phyloP scores from a whole-genome alignment of 2,888 invertebrate species.

The Drosophila pegasa region DNA sequence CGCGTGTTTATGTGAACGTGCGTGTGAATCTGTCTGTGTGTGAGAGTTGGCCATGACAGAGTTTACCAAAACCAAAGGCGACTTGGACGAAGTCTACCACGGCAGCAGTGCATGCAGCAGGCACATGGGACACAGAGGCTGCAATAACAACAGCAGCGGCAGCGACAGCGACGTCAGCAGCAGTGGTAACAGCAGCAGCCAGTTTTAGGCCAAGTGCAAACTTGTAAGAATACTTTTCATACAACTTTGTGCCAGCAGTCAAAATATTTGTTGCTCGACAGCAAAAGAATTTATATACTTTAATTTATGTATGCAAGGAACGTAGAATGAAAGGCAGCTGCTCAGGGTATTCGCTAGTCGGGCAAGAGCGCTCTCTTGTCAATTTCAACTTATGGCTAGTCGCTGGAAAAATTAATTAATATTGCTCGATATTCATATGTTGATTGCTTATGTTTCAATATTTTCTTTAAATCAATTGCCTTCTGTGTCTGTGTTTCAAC shows the following conservation, averaged over 20 bases:
- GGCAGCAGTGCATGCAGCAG: neutral
- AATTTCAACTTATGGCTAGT: neutral
- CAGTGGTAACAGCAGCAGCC: neutral
- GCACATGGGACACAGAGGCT: neutral
- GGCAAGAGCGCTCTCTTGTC: neutral
- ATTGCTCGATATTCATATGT: neutral
- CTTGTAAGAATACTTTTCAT: too few species aligned
- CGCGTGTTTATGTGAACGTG: neutral
- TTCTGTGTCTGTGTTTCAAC: neutral
- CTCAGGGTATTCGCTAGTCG: neutral
- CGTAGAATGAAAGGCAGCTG: neutral
- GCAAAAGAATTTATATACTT: neutral
- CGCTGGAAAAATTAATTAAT: neutral
- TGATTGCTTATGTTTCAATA: conserved; percentile 1
- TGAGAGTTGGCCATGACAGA: neutral
- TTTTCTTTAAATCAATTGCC: conserved; percentile 5
- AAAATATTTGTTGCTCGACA: neutral
- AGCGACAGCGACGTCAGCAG: neutral
- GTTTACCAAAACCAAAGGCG: neutral
- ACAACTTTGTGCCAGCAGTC: too few species aligned
- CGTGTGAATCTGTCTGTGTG: neutral
- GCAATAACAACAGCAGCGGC: neutral
- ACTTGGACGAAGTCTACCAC: too few species aligned
- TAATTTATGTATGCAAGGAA: neutral
- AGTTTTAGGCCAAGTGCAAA: neutral